A percentile compares a stretch with the other conserved stretches of the same genome.
phyloP scores from a whole-genome alignment of 1,140 invertebrate species.

The Ylistrum balloti region DNA sequence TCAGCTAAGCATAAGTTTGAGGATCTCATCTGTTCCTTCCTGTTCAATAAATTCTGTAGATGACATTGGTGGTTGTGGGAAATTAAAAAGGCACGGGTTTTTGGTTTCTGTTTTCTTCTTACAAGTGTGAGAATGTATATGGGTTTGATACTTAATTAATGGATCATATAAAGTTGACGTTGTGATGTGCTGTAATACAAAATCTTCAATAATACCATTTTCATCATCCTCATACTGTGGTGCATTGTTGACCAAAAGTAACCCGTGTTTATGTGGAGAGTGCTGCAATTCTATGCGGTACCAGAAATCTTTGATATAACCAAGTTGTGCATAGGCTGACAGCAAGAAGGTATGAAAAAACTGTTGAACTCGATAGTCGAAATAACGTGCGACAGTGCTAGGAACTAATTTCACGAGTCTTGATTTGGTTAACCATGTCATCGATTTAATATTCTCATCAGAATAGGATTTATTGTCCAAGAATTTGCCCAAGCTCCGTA shows the following conservation, averaged over 20 bases:
- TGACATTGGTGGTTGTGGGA: conserved; percentile 60
- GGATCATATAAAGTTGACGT: background rate
- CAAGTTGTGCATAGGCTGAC: too few species aligned
- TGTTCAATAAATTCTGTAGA: conserved; percentile 57
- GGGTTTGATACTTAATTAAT: conserved; percentile 50
- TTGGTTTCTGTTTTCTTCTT: conserved; percentile 54
- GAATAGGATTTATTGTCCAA: background rate
- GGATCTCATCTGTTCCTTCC: conserved; percentile 43
- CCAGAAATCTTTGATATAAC: too few species aligned
- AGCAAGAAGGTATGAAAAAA: too few species aligned
- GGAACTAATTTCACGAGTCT: too few species aligned
- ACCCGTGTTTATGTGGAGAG: conserved; percentile 80
- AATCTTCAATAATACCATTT: conserved; percentile 45
- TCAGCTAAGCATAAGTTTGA: conserved; percentile 17
- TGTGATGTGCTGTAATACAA: conserved; percentile 45
- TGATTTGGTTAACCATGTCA: background rate
- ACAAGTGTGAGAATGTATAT: conserved; percentile 63
- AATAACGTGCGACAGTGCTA: too few species aligned
- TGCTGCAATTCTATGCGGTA: too few species aligned
- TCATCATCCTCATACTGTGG: conserved; percentile 64
- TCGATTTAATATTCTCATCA: background rate
- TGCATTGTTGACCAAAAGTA: conserved; percentile 79
- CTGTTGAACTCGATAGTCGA: too few species aligned
- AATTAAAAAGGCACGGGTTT: conserved; percentile 62
- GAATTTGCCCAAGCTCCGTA: conserved; percentile 47